These are phyloP conservation scores for Paratrypauchen microcephalus DNA, from an alignment of 2,797 vertebrate genomes.

Conservation along the genomic window DNA sequence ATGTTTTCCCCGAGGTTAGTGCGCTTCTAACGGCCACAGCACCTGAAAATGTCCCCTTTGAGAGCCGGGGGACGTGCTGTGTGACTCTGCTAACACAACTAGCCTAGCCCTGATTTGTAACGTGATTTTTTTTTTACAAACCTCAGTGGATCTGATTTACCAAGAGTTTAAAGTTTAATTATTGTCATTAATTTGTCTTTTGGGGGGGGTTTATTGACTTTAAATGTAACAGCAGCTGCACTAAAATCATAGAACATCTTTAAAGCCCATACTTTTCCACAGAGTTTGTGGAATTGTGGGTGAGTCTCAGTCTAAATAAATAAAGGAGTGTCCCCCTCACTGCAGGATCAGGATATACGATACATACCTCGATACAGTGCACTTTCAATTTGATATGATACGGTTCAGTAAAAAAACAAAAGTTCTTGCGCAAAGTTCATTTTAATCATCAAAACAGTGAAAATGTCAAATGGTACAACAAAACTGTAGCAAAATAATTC, in stretches of 20 bases:
- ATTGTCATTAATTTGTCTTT: not conserved
- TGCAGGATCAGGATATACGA: not conserved
- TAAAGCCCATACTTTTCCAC: not conserved
- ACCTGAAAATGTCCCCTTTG: not conserved
- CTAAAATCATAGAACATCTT: not conserved
- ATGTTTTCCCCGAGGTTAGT: constrained; percentile 72
- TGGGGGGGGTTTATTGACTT: not conserved
- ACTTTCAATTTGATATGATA: too few relatives aligned
- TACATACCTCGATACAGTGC: too few relatives aligned
- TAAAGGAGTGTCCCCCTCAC: constrained; percentile 23
- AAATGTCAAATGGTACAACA: too few relatives aligned
- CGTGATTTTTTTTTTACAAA: not conserved
- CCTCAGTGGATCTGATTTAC: not conserved
- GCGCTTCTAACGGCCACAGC: not conserved
- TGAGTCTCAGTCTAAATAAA: not conserved
- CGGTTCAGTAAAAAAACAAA: too few relatives aligned
- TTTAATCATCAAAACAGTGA: too few relatives aligned
- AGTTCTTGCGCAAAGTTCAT: too few relatives aligned
- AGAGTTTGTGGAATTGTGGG: not conserved
- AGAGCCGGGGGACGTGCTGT: not conserved
- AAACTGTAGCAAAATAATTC: too few relatives aligned
- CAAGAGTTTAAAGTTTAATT: not conserved
- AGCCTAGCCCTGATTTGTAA: not conserved
- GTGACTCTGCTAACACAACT: constrained; percentile 2
- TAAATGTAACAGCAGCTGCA: not conserved